Conservation (phyloP, 2,888 invertebrate species). For the Coleophora deauratella region DNA sequence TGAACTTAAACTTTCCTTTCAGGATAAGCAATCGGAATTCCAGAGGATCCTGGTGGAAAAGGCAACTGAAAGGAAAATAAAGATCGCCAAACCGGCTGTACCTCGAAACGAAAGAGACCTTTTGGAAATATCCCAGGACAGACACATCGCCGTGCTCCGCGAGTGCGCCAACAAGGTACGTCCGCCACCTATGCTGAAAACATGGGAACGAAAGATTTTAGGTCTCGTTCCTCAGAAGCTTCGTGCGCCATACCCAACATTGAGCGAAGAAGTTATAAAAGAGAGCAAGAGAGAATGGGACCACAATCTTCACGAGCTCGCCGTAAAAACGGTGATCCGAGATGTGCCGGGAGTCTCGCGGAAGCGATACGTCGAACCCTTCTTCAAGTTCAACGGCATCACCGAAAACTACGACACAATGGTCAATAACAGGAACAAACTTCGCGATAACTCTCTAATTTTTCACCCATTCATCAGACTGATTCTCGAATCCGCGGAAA, state of each 20-base stretch:
- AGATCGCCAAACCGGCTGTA: slow-evolving; percentile 38
- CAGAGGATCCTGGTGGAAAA: slow-evolving; percentile 54
- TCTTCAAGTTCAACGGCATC: slow-evolving; percentile 76
- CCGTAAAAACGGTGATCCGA: slow-evolving; percentile 77
- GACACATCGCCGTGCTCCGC: slow-evolving; percentile 71
- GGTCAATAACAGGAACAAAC: slow-evolving; percentile 68
- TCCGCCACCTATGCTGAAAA: slow-evolving; percentile 75
- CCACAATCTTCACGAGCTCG: slow-evolving; percentile 74
- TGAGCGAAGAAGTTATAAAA: slow-evolving; percentile 66
- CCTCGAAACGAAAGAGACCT: slow-evolving; percentile 53
- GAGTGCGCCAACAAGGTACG: slow-evolving; percentile 72
- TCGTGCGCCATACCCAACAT: slow-evolving; percentile 68
- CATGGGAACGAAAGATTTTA: slow-evolving; percentile 76
- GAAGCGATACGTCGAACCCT: slow-evolving; percentile 54
- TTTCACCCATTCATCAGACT: slow-evolving; percentile 77
- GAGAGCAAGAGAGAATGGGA: slow-evolving; percentile 76
- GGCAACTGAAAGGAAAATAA: slow-evolving; percentile 50
- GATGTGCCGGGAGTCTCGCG: slow-evolving; percentile 72
- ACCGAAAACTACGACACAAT: slow-evolving; percentile 76
- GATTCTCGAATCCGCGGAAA: slow-evolving; percentile 68
- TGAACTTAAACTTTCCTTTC: too few relatives aligned
- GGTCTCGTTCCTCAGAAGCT: slow-evolving; percentile 70
- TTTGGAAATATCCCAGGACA: slow-evolving; percentile 61
- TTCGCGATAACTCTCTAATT: slow-evolving; percentile 74
- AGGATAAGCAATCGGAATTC: slow-evolving; percentile 43